Evolutionary conservation across 2,113 vertebrate species (phyloP).

Genomic region (Andinoacara biseriatus): DNA sequence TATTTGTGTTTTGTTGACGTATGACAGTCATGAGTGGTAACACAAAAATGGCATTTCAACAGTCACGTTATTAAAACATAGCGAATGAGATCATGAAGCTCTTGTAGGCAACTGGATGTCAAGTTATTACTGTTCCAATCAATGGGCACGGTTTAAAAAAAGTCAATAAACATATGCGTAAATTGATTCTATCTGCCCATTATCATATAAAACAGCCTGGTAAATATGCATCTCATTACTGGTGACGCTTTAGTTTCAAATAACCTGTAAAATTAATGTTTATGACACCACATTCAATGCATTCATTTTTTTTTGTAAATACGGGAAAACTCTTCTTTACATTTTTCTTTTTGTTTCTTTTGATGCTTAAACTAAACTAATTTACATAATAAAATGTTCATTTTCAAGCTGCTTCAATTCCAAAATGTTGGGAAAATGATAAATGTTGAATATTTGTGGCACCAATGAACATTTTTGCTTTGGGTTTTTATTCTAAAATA

Average conservation of each 20-base stretch:
- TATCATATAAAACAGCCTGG: slow-evolving; percentile 83
- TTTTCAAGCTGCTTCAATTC: background rate
- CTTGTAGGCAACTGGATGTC: slow-evolving; percentile 53
- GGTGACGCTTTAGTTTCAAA: slow-evolving; percentile 35
- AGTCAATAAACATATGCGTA: slow-evolving; percentile 84
- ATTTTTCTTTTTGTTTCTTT: background rate
- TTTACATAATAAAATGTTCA: background rate
- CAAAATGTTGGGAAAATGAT: background rate
- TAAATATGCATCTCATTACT: slow-evolving; percentile 82
- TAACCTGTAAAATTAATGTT: slow-evolving; percentile 29
- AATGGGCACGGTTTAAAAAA: slow-evolving; percentile 59
- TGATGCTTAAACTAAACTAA: background rate
- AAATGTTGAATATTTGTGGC: background rate
- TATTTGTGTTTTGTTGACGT: background rate
- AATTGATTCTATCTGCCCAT: slow-evolving; percentile 81
- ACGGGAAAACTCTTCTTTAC: background rate
- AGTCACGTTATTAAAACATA: slow-evolving; percentile 52
- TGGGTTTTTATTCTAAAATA: background rate
- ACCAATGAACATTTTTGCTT: background rate
- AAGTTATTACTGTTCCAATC: slow-evolving; percentile 73
- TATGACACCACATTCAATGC: background rate
- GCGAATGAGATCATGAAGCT: slow-evolving; percentile 69
- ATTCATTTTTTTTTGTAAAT: background rate
- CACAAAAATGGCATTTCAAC: slow-evolving; percentile 52
- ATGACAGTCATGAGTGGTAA: slow-evolving; percentile 13